Conservation (phyloP, 2,113 vertebrate species). For the Limanda limanda region DNA sequence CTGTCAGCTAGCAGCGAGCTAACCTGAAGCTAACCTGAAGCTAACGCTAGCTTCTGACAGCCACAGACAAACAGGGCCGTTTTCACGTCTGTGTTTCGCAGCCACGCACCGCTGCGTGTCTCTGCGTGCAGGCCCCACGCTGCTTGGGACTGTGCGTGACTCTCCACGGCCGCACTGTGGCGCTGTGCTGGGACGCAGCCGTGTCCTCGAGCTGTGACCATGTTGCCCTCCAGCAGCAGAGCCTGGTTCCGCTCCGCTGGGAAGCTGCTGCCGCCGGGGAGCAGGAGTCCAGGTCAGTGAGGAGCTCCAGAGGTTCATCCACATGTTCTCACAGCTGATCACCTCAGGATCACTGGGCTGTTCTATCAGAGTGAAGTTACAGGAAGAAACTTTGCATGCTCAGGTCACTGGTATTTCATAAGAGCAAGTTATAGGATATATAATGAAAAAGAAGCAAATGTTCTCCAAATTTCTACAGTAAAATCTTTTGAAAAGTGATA, state of each 20-base stretch:
- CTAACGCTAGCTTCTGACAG: too few species aligned
- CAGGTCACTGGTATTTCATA: too few species aligned
- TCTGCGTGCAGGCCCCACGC: not conserved
- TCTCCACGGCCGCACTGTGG: not conserved
- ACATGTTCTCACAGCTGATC: not conserved
- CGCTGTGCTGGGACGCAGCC: conserved; percentile 49
- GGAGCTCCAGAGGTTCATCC: not conserved
- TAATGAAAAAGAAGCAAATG: too few species aligned
- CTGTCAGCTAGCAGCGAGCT: conserved; percentile 13
- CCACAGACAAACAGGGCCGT: too few species aligned
- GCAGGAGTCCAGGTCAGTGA: conserved; percentile 65
- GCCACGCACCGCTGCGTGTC: not conserved
- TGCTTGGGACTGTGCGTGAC: not conserved
- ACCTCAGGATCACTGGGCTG: too few species aligned
- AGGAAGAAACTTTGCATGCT: too few species aligned
- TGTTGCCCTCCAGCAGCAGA: conserved; percentile 63
- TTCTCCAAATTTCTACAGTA: too few species aligned
- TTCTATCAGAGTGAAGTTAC: too few species aligned
- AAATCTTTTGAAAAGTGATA: too few species aligned
- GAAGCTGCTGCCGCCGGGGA: conserved; percentile 42
- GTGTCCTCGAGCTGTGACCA: conserved; percentile 51
- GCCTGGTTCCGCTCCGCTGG: conserved; percentile 44
- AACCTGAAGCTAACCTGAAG: not conserved
- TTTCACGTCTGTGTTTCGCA: not conserved
- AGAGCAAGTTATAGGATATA: too few species aligned